These are phyloP conservation scores for Drosophila longiperda DNA, from an alignment of 2,888 invertebrate genomes.

Conservation along the genomic window DNA sequence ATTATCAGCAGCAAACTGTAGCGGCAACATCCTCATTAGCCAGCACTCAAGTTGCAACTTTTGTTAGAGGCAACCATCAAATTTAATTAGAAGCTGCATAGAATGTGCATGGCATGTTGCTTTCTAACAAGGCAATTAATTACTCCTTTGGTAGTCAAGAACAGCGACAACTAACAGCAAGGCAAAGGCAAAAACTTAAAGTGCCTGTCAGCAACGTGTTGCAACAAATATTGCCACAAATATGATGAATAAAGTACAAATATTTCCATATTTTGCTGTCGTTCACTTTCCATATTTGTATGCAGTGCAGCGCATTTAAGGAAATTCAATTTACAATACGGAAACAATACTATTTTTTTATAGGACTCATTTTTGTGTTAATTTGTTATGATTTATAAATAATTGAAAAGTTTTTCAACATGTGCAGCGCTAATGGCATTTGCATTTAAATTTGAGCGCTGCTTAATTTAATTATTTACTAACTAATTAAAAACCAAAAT, in stretches of 20 bases:
- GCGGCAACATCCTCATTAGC: conserved; percentile 55
- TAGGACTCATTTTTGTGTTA: conserved; percentile 39
- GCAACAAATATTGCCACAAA: conserved; percentile 24
- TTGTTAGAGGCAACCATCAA: conserved; percentile 58
- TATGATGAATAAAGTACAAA: conserved; percentile 47
- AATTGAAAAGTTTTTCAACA: conserved; percentile 32
- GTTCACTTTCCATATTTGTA: conserved; percentile 54
- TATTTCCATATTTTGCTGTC: conserved; percentile 57
- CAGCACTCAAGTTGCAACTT: conserved; percentile 59
- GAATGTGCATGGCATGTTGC: conserved; percentile 1
- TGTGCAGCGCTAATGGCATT: conserved; percentile 59
- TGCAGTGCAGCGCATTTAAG: conserved; percentile 48
- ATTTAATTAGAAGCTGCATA: conserved; percentile 70
- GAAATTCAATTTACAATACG: conserved; percentile 39
- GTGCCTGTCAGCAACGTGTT: conserved; percentile 31
- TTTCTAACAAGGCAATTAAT: conserved; percentile 43
- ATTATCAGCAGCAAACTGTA: conserved; percentile 50
- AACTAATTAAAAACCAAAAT: conserved; percentile 6
- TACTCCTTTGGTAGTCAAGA: conserved; percentile 31
- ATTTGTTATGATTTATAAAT: conserved; percentile 67
- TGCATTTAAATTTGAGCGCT: conserved; percentile 30
- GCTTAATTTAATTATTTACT: background rate
- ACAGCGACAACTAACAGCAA: conserved; percentile 43
- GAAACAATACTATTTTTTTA: conserved; percentile 6
- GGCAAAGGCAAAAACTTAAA: conserved; percentile 37